A percentile compares a stretch with the other conserved stretches of the same genome.
Evolutionary conservation across 2,888 invertebrate genomes (phyloP).

Genomic region (Pyrrhia umbra): DNA sequence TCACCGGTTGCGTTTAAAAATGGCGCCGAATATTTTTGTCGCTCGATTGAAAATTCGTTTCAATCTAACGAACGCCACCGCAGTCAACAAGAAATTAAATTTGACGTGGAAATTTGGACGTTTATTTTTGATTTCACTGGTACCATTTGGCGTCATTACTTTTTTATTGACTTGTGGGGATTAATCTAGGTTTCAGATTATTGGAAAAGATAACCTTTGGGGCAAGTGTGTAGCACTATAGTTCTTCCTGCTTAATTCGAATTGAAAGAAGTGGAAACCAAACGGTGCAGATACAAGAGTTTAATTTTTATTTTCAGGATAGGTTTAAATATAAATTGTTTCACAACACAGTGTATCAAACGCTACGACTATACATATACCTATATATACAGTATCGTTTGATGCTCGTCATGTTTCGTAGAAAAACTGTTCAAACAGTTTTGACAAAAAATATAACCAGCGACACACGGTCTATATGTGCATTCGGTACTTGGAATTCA

Average conservation of each 20-base stretch:
- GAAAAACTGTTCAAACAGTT: too few relatives aligned
- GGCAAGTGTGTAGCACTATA: background rate
- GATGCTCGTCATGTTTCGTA: too few relatives aligned
- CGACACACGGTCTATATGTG: too few relatives aligned
- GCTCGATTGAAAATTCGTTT: slow-evolving; percentile 81
- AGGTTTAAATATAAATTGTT: too few relatives aligned
- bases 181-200: slow-evolving; percentile 7
- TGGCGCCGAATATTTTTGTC: slow-evolving; percentile 73
- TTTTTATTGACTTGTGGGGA: slow-evolving; percentile 31
- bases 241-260: background rate
- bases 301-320: too few relatives aligned
- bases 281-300: too few relatives aligned
- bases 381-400: too few relatives aligned
- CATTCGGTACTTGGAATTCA: too few relatives aligned
- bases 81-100: slow-evolving; percentile 83
- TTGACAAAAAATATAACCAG: too few relatives aligned
- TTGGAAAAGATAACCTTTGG: background rate
- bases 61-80: slow-evolving; percentile 78
- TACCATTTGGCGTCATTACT: slow-evolving; percentile 49
- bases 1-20: slow-evolving; percentile 69
- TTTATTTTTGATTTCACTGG: slow-evolving; percentile 65
- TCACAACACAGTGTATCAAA: too few relatives aligned
- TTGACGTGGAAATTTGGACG: slow-evolving; percentile 74
- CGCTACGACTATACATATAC: too few relatives aligned
- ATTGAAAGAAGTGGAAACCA: background rate